Base-by-base conservation (phyloP, 2,797 vertebrate species). In the Ptychadena robeensis region DNA sequence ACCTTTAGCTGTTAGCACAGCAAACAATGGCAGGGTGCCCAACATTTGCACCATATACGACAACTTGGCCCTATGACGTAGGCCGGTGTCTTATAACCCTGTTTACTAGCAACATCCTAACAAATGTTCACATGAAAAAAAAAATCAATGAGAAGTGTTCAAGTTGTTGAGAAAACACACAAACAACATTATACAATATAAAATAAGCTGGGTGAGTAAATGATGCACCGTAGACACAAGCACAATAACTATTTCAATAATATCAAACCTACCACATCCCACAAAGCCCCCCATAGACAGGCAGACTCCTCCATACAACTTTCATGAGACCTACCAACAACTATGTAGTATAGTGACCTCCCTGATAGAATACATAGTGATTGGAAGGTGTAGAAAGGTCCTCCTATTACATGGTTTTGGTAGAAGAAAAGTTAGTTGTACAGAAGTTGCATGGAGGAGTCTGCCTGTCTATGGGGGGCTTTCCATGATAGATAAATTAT, bases 1-100 rank as follows among this genome's bases (percentile, higher is more conserved):
- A n/a, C n/a, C n/a, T n/a, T n/a, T 74, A 80, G 82, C 76, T 84
- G 82, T 68, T 81, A 72, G 44, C 63, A n/a, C 64, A 71, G 63
- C 72, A 68, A 72, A 81, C 71, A 81, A 81, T 80, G 73, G 76
- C 71, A 76, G 30, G 65, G 61, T 40, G 48, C 18, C 44, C 32
- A 72, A 25, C 67, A 38, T 22, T 72, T 53, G 57, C 35, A 75
- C 25, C 12, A 27, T 64, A 71, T 53, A 57, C 66, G 15, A 73
- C 28, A 4, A 63, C 72, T 64, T 18, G 28, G n/a, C 67, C 25
- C 6, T 7, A 22, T 72, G 79, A 75, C 38, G 71, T 67, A 37
- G 44, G 67, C 70, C 22, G 40, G 83, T 66, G 32, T 40, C 72
- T 34, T 31, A 61, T 68, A 79, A 69, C 68, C n/a, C 3, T 79